A percentile compares a stretch with the other conserved stretches of the same genome.
phyloP scores from a whole-genome alignment of 1,140 invertebrate species.

The Anastrepha obliqua region DNA sequence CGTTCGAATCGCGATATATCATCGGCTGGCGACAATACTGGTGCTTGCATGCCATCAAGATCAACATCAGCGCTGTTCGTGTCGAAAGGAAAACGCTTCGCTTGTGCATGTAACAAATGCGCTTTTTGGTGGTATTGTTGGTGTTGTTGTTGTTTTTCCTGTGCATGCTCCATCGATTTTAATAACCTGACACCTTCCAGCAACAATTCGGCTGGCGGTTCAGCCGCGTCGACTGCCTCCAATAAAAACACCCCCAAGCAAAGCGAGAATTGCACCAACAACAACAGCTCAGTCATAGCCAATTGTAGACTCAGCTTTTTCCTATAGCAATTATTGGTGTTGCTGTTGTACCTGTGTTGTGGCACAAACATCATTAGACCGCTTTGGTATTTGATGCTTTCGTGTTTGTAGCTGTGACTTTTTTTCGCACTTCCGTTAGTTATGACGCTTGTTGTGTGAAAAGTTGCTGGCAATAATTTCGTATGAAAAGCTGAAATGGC shows the following conservation, averaged over 20 bases:
- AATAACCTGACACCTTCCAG: constrained; percentile 10
- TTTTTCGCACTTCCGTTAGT: not conserved
- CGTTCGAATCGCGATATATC: constrained; percentile 26
- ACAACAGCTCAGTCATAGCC: not conserved
- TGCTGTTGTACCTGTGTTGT: not conserved
- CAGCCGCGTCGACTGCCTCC: not conserved
- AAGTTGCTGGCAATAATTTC: no score
- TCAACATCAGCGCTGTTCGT: not conserved
- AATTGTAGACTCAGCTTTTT: not conserved
- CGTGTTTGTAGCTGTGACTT: not conserved
- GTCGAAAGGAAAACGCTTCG: not conserved
- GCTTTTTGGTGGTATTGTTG: not conserved
- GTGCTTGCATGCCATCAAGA: constrained; percentile 10
- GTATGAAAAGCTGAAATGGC: not conserved
- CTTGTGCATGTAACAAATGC: not conserved
- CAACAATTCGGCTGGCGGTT: constrained; percentile 31
- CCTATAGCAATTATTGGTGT: not conserved
- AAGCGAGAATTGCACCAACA: not conserved
- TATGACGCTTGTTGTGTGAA: not conserved
- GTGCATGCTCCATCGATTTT: constrained; percentile 36
- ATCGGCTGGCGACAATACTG: constrained; percentile 15
- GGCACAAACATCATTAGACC: constrained; percentile 4
- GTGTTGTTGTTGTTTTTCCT: not conserved
- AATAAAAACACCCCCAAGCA: not conserved
- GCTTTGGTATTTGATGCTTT: not conserved